Percentiles rank a stretch among this genome's conserved stretches.
Evolutionary conservation across 2,888 invertebrate species (phyloP).

Genomic region (Andrena fulva): DNA sequence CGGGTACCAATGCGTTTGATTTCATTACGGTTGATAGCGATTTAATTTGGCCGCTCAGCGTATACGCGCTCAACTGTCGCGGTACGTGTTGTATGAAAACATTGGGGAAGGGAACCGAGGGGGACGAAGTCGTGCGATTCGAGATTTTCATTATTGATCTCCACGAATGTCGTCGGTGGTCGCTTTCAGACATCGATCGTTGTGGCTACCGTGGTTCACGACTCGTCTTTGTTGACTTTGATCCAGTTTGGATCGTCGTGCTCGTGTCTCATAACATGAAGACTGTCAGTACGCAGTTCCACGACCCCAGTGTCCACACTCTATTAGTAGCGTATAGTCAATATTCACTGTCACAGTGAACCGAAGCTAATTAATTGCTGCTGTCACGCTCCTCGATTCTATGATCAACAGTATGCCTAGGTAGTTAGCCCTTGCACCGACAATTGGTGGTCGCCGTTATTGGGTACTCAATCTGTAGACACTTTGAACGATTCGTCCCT

Average conservation of each 20-base stretch:
- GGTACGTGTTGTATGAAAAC: no score
- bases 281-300: background rate
- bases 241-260: background rate
- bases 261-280: background rate
- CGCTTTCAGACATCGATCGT: no score
- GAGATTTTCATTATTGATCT: no score
- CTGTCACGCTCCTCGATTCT: background rate
- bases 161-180: no score
- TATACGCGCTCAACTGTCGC: no score
- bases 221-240: background rate
- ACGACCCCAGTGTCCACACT: background rate
- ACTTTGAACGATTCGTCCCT: no score
- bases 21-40: background rate
- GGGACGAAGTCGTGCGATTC: no score
- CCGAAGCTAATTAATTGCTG: background rate
- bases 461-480: background rate
- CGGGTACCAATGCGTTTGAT: constrained; percentile 6
- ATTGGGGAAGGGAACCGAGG: no score
- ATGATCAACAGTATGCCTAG: background rate
- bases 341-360: constrained; percentile 3
- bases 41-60: background rate
- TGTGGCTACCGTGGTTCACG: background rate
- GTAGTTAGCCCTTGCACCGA: background rate
- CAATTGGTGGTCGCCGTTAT: background rate
- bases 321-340: background rate